Evolutionary conservation across 2,113 vertebrate genomes (phyloP).

Genomic region (Lepus europaeus): DNA sequence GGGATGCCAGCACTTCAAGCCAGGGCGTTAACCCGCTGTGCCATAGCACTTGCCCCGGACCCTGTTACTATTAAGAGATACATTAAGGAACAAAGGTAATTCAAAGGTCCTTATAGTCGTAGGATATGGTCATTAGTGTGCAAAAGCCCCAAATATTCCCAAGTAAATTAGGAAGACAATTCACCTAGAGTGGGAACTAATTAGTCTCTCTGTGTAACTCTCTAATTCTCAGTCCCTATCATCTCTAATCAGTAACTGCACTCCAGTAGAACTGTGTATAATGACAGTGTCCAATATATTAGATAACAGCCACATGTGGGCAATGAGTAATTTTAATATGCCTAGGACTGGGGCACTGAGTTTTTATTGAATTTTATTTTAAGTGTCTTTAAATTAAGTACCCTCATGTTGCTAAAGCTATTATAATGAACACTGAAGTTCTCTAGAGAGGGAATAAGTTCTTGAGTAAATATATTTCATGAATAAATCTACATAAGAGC

Average conservation of each 20-base stretch:
- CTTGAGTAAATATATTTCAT: neutral
- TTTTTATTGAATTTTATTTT: conserved; percentile 37
- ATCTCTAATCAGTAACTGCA: neutral
- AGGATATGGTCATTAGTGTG: neutral
- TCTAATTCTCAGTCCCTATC: neutral
- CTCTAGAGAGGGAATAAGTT: neutral
- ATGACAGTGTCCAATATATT: neutral
- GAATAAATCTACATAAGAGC: neutral
- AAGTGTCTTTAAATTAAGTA: neutral
- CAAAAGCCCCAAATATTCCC: neutral
- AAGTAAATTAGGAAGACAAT: neutral
- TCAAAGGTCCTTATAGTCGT: neutral
- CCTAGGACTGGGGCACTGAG: neutral
- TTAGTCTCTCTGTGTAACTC: no score
- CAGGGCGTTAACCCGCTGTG: no score
- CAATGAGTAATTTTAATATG: neutral
- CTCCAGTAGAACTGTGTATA: no score
- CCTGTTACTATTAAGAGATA: no score
- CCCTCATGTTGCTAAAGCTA: neutral
- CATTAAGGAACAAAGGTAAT: no score
- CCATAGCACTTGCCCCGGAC: no score
- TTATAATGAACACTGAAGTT: neutral
- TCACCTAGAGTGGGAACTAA: neutral
- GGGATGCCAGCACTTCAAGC: no score
- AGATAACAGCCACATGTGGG: neutral